Evolutionary conservation across 2,888 invertebrate genomes (phyloP), one percentile per base, ranked within the genome.

Genomic region (Caenorhabditis angaria): DNA sequence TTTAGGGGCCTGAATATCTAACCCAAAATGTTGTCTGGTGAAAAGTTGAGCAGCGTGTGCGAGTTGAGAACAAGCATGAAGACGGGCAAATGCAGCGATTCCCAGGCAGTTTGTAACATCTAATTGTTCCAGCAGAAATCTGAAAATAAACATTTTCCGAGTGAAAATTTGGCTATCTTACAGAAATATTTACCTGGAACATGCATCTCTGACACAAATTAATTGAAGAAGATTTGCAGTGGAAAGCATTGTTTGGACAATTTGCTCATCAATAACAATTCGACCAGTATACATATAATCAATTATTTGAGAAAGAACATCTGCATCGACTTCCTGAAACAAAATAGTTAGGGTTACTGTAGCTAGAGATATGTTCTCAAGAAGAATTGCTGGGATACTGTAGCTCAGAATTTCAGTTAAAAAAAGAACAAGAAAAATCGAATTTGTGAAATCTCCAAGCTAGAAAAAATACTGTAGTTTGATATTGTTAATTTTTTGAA

Each of bases 81-180:
- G 97, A 90, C 97, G 97, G 50, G 97, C 97, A 90, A 97, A 97
- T 63, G 97, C 97, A 76, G 97, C 91, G 85, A 97, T 97, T 67
- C 97, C 97, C 78, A 97, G 91, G 89, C 97, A 97, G 90, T 97
- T 99, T 80, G 95, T 94, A 62, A 97, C 97, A 90, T 97, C 97
- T 71, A 99, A 91, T 89, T 97, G 97, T 41, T 96, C 91, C 88
- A 97, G 96, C n/a, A 99, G 91, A 90, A 97, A 99, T 90, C 97
- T 97, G 90, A 97, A 97, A 90, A 97, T 97, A 79, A 95, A 32
- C 24, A 41, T 18, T 29, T 61, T 24, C 20, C 6, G 22, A 47
- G 10, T 20, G 54, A 29, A 24, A 20, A 24, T 12, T 27, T 12
- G 10, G 5, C 32, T 5, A 8, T 8, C 12, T 32, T 12, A 32